phyloP scores from a whole-genome alignment of 1,140 invertebrate genomes.

The Bradynema listronoti region DNA sequence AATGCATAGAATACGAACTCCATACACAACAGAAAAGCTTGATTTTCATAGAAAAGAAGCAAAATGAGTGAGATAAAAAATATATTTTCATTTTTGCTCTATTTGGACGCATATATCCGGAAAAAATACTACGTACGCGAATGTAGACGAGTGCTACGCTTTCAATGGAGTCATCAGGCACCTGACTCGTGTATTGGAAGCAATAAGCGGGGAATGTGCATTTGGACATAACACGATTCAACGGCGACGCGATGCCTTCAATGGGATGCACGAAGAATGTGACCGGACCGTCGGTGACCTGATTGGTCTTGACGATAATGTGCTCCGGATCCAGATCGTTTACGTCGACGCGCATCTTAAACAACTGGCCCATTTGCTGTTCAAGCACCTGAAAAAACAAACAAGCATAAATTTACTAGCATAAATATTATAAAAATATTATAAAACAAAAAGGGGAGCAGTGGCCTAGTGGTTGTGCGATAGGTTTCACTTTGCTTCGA shows the following conservation, averaged over 20 bases:
- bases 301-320: slow-evolving; percentile 61
- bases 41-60: no score
- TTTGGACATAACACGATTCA: slow-evolving; percentile 68
- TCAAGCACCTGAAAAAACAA: slow-evolving; percentile 52
- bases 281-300: slow-evolving; percentile 58
- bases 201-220: slow-evolving; percentile 76
- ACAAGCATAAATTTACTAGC: no score
- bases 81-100: no score
- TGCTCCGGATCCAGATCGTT: slow-evolving; percentile 61
- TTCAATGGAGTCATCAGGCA: slow-evolving; percentile 69
- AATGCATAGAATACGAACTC: no score
- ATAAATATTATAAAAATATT: not conserved
- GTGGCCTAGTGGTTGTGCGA: no score
- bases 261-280: slow-evolving; percentile 81
- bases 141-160: slow-evolving; percentile 74
- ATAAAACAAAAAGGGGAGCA: not conserved
- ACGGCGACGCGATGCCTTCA: slow-evolving; percentile 72
- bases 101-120: no score
- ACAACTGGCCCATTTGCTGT: slow-evolving; percentile 56
- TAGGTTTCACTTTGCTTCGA: no score
- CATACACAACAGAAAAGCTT: no score
- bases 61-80: no score
- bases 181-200: slow-evolving; percentile 74
- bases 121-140: slow-evolving; percentile 61
- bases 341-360: slow-evolving; percentile 58